Evolutionary conservation across 1,140 invertebrate genomes (phyloP), one percentile per base, ranked within the genome.

Genomic region (Drosophila albomicans): DNA sequence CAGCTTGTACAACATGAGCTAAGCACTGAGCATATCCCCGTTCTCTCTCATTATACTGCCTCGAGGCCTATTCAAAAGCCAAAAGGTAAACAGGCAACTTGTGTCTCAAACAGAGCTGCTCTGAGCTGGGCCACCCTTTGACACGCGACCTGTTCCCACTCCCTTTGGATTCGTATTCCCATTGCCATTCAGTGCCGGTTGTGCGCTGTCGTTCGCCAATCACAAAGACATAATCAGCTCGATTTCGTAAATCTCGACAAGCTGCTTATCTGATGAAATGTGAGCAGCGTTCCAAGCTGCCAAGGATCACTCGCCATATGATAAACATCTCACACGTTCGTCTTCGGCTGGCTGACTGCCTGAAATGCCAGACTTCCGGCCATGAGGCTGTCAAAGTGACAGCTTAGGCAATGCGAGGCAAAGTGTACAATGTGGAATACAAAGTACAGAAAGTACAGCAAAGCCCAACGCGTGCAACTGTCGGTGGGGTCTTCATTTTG

Each of bases 181-280:
- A 10, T n/a, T 13, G 5, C 10, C 11, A 3, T 25, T 11, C 10
- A 11, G 30, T 28, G 6, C 28, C 11, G 30, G 16, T 15, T 32
- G 35, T 30, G 30, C 6, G 28, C 38, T 46, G 16, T 46, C 41
- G 20, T 49, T 49, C 46, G 56, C 67, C 54, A 78, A 59, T 73
- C 73, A 54, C 68, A 75, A 78, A 70, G 81, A 82, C 85, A 79
- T 89, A 89, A 88, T 88, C 81, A 89, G 81, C 86, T 89, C 85
- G 86, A 85, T 89, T 89, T 85, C 85, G 86, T 89, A 90, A 90
- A 90, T 89, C 85, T 89, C 86, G 85, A 89, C 86, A 89, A 89
- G 86, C 86, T 86, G 85, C 85, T 89, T 89, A 89, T 89, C 85
- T 72, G 81, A 89, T 90, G 86, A 89, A 89, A 90, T 90, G 81